Percentiles rank a stretch among this genome's conserved stretches.
phyloP scores from a whole-genome alignment of 2,888 invertebrate species.

The Patella ulyssiponensis region DNA sequence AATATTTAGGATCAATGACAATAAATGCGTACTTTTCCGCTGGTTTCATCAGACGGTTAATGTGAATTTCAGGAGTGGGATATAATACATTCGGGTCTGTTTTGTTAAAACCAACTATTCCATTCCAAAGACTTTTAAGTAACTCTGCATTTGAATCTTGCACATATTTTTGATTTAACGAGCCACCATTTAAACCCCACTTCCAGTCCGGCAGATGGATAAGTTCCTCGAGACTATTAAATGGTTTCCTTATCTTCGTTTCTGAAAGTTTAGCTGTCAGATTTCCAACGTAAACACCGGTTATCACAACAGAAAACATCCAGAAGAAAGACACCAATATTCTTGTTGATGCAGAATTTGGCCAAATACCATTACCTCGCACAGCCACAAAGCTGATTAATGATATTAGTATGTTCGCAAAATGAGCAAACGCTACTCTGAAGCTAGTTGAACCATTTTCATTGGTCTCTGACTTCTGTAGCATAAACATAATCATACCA shows the following conservation, averaged over 20 bases:
- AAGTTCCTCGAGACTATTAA: not conserved
- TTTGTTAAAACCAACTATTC: not conserved
- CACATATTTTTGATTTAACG: not conserved
- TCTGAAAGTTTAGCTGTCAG: not conserved
- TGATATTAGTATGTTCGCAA: not conserved
- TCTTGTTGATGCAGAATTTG: not conserved
- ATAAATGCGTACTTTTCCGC: not conserved
- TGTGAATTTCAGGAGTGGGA: not conserved
- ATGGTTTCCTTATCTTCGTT: not conserved
- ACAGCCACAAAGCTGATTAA: not conserved
- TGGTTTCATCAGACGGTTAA: not conserved
- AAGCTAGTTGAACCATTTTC: no score
- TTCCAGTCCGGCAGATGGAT: not conserved
- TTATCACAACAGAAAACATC: not conserved
- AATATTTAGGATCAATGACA: not conserved
- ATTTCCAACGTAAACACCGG: not conserved
- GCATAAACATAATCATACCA: not conserved
- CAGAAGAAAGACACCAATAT: not conserved
- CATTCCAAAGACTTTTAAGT: not conserved
- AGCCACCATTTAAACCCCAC: not conserved
- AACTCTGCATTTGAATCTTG: not conserved
- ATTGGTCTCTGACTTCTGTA: not conserved
- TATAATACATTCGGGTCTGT: not conserved
- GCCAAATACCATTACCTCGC: not conserved
- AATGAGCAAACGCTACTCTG: not conserved